Conservation (phyloP, 2,113 vertebrate genomes). For the Perca fluviatilis region DNA sequence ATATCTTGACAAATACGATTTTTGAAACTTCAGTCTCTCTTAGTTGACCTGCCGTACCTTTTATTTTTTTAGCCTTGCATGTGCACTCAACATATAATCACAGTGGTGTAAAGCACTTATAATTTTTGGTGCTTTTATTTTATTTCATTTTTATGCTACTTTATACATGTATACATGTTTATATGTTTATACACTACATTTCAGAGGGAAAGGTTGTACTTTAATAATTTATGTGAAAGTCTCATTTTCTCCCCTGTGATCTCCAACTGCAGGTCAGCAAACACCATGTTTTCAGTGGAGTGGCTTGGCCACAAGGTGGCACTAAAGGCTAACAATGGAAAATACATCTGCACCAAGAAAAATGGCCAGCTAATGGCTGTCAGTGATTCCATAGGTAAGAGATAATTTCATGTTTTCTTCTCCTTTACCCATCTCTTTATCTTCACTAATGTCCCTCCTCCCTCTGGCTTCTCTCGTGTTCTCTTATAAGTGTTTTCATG, state of each 20-base stretch:
- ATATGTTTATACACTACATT: not conserved
- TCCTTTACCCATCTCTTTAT: not conserved
- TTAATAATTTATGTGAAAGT: not conserved
- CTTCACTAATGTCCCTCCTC: not conserved
- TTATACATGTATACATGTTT: not conserved
- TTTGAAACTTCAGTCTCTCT: not conserved
- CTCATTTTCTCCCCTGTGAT: not conserved
- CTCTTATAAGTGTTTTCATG: not conserved
- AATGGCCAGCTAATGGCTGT: conserved; percentile 94
- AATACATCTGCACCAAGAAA: conserved; percentile 96
- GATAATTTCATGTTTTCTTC: not conserved
- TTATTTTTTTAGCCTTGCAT: not conserved
- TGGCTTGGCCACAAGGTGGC: conserved; percentile 93
- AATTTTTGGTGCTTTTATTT: not conserved
- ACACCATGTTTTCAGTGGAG: conserved; percentile 94
- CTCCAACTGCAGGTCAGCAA: conserved; percentile 84
- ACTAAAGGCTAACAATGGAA: conserved; percentile 92
- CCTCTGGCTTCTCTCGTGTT: not conserved
- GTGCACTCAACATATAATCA: not conserved
- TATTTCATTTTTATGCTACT: not conserved
- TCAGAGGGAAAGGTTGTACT: not conserved
- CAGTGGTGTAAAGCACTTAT: not conserved
- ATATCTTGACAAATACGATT: not conserved
- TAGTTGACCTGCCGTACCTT: not conserved
- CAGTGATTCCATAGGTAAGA: conserved; percentile 90